Percentiles rank a stretch among this genome's conserved stretches.
Evolutionary conservation across 1,140 invertebrate species (phyloP).

Genomic region (Diploscapter pachys): DNA sequence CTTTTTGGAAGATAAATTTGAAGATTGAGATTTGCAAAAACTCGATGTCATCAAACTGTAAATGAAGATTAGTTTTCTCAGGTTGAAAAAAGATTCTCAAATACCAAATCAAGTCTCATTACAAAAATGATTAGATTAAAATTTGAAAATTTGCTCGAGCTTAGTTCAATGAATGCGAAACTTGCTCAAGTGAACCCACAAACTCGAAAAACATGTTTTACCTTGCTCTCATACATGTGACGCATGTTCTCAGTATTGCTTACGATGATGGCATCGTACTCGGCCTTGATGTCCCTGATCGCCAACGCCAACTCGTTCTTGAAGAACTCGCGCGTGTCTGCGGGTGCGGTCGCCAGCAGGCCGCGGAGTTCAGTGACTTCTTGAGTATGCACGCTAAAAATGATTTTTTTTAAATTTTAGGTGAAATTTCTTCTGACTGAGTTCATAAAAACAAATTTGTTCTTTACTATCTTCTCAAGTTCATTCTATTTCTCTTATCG

Average conservation of each 20-base stretch:
- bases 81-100: too few species aligned
- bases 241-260: conserved; percentile 53
- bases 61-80: too few species aligned
- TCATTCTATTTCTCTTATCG: too few species aligned
- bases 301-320: conserved; percentile 63
- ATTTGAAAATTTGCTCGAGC: conserved; percentile 14
- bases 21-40: too few species aligned
- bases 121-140: neutral
- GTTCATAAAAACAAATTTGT: too few species aligned
- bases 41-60: too few species aligned
- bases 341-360: conserved; percentile 59
- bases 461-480: too few species aligned
- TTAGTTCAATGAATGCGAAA: neutral
- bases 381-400: conserved; percentile 43
- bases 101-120: too few species aligned
- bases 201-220: neutral
- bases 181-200: too few species aligned
- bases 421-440: too few species aligned
- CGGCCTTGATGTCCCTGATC: conserved; percentile 63
- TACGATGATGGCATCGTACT: conserved; percentile 62
- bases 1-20: too few species aligned
- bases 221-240: conserved; percentile 35
- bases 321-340: conserved; percentile 63
- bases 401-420: too few species aligned
- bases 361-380: conserved; percentile 62